phyloP scores from a whole-genome alignment of 2,888 invertebrate species.

The Megamerina dolium region DNA sequence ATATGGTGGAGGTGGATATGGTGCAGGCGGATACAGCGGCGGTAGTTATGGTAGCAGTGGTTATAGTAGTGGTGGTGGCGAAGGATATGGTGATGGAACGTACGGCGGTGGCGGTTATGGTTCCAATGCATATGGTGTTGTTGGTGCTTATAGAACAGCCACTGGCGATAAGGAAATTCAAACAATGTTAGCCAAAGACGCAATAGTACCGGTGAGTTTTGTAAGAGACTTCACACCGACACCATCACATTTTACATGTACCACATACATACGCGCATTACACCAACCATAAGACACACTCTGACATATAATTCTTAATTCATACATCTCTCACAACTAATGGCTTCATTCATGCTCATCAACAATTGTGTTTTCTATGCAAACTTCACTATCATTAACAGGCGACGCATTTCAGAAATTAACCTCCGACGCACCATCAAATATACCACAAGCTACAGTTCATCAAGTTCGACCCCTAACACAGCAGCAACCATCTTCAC shows the following conservation, averaged over 20 bases:
- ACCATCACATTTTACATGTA: slow-evolving; percentile 5
- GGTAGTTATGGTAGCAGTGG: slow-evolving; percentile 8
- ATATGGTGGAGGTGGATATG: slow-evolving; percentile 5
- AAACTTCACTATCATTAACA: slow-evolving; percentile 44
- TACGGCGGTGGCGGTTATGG: slow-evolving; percentile 16
- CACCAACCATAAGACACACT: too few relatives aligned
- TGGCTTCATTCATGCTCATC: slow-evolving; percentile 36
- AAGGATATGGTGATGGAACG: slow-evolving; percentile 8
- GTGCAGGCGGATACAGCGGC: slow-evolving; percentile 19
- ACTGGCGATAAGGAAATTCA: slow-evolving; percentile 34
- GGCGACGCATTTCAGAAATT: slow-evolving; percentile 47
- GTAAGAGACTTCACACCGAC: neutral
- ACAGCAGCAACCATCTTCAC: too few relatives aligned
- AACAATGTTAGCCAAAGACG: slow-evolving; percentile 33
- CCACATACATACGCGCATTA: too few relatives aligned
- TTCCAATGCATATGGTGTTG: slow-evolving; percentile 16
- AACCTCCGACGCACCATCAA: neutral
- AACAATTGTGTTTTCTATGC: slow-evolving; percentile 25
- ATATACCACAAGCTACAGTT: neutral
- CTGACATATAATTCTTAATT: too few relatives aligned
- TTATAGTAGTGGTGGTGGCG: slow-evolving; percentile 23
- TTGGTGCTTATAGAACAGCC: slow-evolving; percentile 33
- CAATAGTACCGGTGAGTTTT: slow-evolving; percentile 32
- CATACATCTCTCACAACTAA: slow-evolving; percentile 15
- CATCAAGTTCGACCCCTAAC: too few relatives aligned